Conservation (phyloP, 2,113 vertebrate genomes). For the Syrmaticus mikado region DNA sequence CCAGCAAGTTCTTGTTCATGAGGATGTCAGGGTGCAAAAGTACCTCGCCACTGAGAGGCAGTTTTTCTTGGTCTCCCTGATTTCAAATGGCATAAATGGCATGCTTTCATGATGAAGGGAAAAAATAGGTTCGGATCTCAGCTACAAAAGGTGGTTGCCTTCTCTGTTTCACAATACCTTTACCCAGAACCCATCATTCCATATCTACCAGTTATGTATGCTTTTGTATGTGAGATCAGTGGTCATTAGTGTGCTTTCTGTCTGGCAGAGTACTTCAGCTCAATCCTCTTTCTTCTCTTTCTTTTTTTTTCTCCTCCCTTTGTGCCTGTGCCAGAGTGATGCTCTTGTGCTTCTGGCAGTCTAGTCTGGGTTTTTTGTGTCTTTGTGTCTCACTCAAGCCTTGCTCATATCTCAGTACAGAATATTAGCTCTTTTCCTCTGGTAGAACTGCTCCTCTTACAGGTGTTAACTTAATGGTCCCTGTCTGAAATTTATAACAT, state of each 20-base stretch:
- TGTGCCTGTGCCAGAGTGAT: background rate
- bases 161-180: background rate
- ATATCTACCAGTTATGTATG: too few species aligned
- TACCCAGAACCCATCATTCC: background rate
- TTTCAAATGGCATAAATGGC: background rate
- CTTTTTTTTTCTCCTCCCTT: background rate
- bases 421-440: background rate
- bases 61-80: background rate
- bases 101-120: background rate
- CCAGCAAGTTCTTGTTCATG: accelerated
- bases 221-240: background rate
- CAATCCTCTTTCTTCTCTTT: background rate
- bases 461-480: background rate
- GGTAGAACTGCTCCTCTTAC: background rate
- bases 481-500: background rate
- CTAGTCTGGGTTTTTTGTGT: background rate
- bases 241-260: background rate
- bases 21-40: background rate
- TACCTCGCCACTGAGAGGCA: background rate
- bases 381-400: background rate
- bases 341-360: background rate
- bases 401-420: background rate
- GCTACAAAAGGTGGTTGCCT: background rate
- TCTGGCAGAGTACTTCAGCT: background rate
- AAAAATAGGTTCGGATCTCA: background rate